Evolutionary conservation across 2,888 invertebrate species (phyloP).

Genomic region (Tetanocera ferruginea): DNA sequence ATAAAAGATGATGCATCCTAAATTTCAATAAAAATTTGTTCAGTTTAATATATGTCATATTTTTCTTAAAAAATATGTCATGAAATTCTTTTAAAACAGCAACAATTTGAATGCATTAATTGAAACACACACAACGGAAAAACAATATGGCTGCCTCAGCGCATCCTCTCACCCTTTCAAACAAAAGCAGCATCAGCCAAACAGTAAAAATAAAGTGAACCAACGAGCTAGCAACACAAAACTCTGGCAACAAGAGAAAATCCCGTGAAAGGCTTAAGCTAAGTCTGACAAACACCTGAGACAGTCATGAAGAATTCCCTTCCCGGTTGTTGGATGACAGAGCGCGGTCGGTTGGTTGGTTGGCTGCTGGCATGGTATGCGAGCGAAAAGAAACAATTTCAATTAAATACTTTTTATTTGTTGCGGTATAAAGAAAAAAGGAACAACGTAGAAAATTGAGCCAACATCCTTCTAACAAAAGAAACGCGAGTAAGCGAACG

Average conservation of each 20-base stretch:
- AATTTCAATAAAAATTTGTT: no score
- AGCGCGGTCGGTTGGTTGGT: background rate
- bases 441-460: conserved; percentile 12
- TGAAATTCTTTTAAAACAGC: background rate
- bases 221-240: background rate
- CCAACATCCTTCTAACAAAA: conserved; percentile 14
- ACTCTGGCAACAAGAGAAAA: conserved; percentile 49
- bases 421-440: background rate
- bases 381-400: conserved; percentile 17
- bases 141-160: conserved; percentile 10
- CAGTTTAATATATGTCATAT: no score
- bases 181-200: background rate
- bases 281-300: conserved; percentile 69
- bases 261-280: conserved; percentile 67
- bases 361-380: background rate
- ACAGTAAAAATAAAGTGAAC: background rate
- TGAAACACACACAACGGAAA: background rate
- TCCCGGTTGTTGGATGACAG: background rate
- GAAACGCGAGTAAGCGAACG: conserved; percentile 1
- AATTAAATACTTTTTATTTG: conserved; percentile 9
- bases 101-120: background rate
- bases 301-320: conserved; percentile 56
- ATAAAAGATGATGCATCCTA: no score
- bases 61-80: no score
- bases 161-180: background rate